phyloP scores from a whole-genome alignment of 2,797 vertebrate genomes.

The Liasis olivaceus region DNA sequence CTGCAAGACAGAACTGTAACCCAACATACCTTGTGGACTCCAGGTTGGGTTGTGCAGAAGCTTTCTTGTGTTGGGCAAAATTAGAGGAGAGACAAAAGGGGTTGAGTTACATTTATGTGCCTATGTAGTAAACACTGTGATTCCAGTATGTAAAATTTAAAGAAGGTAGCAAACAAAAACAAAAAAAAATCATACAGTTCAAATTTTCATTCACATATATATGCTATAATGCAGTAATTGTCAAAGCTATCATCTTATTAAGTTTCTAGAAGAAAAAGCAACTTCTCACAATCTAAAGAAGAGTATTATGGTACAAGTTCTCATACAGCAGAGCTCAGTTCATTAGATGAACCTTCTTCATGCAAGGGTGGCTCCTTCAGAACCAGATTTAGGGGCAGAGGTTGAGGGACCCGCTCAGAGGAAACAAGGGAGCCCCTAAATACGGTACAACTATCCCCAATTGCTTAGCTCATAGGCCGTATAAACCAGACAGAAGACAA shows the following conservation, averaged over 20 bases:
- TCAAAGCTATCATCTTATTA: no score
- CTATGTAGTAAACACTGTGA: background rate
- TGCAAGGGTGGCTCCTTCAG: background rate
- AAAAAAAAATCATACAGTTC: background rate
- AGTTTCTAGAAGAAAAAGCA: background rate
- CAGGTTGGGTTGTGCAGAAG: background rate
- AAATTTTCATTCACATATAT: background rate
- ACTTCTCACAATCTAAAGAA: background rate
- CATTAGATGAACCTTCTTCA: background rate
- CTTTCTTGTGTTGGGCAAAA: background rate
- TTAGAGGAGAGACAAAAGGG: background rate
- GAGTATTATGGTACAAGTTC: background rate
- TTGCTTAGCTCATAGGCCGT: background rate
- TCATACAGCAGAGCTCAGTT: background rate
- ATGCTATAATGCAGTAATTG: background rate
- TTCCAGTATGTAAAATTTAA: background rate
- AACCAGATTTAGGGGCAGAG: background rate
- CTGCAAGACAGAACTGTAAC: background rate
- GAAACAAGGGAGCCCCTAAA: no score
- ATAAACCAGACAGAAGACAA: background rate
- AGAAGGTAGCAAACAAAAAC: background rate
- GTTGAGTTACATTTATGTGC: background rate
- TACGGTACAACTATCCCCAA: background rate
- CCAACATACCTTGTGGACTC: background rate
- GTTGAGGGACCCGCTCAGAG: background rate